Percentiles rank a stretch among this genome's conserved stretches.
Conservation (phyloP, 2,888 invertebrate genomes). For the Plagodis pulveraria region DNA sequence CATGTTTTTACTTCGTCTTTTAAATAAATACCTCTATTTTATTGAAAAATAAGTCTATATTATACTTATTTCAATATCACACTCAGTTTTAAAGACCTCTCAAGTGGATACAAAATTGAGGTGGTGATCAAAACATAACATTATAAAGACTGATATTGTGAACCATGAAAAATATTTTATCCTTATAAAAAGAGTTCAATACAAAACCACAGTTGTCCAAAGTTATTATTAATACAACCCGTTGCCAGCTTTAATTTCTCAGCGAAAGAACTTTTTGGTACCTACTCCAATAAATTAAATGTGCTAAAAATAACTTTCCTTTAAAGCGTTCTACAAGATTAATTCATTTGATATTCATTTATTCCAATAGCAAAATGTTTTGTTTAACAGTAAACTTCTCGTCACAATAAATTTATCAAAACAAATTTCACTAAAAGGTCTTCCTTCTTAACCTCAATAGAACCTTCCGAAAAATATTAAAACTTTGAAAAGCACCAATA, state of each 20-base stretch:
- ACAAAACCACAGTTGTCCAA: neutral
- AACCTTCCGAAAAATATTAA: constrained; percentile 40
- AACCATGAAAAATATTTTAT: too few species aligned
- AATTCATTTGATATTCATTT: constrained; percentile 46
- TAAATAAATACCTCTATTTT: too few species aligned
- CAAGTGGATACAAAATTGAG: too few species aligned
- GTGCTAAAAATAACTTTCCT: constrained; percentile 23
- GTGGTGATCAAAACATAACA: too few species aligned
- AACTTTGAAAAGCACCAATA: constrained; percentile 22
- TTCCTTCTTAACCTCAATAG: constrained; percentile 41
- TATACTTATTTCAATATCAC: too few species aligned
- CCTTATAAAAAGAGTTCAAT: neutral
- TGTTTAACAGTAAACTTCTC: constrained; percentile 48
- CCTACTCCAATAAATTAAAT: constrained; percentile 24
- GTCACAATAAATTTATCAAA: constrained; percentile 57
- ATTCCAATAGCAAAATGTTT: constrained; percentile 46
- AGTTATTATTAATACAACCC: neutral
- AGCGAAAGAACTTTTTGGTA: constrained; percentile 21
- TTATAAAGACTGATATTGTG: too few species aligned
- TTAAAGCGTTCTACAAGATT: constrained; percentile 33
- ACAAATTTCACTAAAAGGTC: constrained; percentile 51
- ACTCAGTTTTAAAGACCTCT: too few species aligned
- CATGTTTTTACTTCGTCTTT: too few species aligned
- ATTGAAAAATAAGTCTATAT: too few species aligned
- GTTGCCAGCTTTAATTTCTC: constrained; percentile 9